Base-by-base conservation (phyloP, 92 coral and sea anemone genomes). In the Bergia puertoricense region DNA sequence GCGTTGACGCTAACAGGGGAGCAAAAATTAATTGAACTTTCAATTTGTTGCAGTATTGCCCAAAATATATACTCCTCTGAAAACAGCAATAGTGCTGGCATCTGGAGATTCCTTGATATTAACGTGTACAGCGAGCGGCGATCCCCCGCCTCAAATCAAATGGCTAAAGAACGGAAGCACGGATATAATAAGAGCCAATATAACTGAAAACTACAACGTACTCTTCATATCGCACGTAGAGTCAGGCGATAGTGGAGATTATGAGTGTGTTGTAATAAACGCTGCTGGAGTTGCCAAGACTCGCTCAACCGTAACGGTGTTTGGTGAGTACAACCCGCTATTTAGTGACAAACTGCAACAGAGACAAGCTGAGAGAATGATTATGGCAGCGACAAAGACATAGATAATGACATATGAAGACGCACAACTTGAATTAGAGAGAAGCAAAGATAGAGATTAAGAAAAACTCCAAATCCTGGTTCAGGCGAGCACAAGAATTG, bases 141-240 rank as follows among this genome's bases (percentile, higher is more conserved):
- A 56, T 80, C 85, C 85, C 85, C 85, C 22, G 44, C 85, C 85
- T 37, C 73, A 80, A 48, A 80, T 80, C 8, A 80, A 80, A 38
- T 80, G 85, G 85, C 48, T 80, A 36, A 80, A 80, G 72, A 57
- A 80, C 37, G 85, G 85, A 5, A 80, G 72, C 85, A 80, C 85
- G 4, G 85, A 57, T 18, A 57, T 80, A 38, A 80, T 57, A 9
- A 57, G 48, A 56, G 85, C 71, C 15, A 80, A 57, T 8, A 80
- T 57, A 56, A 80, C 85, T 3, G 30, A 57, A 22, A 14, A 57
- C 38, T 8, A 36, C 46, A 57, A 9, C n/a, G 48, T 39, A 6
- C 85, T 80, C 1, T 80, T 37, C 15, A 80, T 80, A 80, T 16
- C 46, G 36, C 85, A 39, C 8, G 85, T 80, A 36, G 37, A 16